Evolutionary conservation across 2,113 vertebrate species (phyloP), one percentile per base, ranked within the genome.

Genomic region (Bostrychus sinensis): DNA sequence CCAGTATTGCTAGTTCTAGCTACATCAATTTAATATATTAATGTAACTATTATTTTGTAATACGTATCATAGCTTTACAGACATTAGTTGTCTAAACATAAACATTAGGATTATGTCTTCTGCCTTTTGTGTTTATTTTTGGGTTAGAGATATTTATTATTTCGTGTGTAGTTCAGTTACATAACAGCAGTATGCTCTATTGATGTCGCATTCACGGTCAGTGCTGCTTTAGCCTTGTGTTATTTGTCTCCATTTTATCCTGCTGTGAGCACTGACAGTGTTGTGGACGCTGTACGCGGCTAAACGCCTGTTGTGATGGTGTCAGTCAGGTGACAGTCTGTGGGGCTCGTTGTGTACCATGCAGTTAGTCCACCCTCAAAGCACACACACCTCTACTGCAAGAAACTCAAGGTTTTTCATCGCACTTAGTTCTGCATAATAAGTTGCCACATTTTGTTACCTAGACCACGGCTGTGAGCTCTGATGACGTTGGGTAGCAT

Each of bases 261-360:
- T 51, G 2, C 32, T 51, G 58, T 32, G 37, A 48, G 39, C 8
- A 30, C 23, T 25, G 3, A 8, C 1, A 30, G 9, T 46, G 16
- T 37, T 25, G 26, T 71, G 63, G 62, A 65, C 50, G 32, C 48
- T 26, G 0, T 50, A 19, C 51, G 7, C 28, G 25, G n/a, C 58
- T 63, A 46, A 38, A 32, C 53, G 22, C 32, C 43, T 43, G 48
- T 30, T 13, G 17, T 68, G 32, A 36, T 54, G 69, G 70, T 70
- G 78, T 75, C 61, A 77, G 76, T 82, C 81, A 85, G 77, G 78
- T 84, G 82, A 85, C 72, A 13, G n/a, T 7, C 59, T 55, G 19
- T 28, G 32, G 37, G 43, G 22, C 17, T 54, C 41, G 62, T 23
- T 79, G 36, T 58, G 60, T 39, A 45, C 43, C 54, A 46, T 19